Conservation (phyloP, 30 jellyfish, hydroid and myxozoan genomes). For the Hydra vulgaris region DNA sequence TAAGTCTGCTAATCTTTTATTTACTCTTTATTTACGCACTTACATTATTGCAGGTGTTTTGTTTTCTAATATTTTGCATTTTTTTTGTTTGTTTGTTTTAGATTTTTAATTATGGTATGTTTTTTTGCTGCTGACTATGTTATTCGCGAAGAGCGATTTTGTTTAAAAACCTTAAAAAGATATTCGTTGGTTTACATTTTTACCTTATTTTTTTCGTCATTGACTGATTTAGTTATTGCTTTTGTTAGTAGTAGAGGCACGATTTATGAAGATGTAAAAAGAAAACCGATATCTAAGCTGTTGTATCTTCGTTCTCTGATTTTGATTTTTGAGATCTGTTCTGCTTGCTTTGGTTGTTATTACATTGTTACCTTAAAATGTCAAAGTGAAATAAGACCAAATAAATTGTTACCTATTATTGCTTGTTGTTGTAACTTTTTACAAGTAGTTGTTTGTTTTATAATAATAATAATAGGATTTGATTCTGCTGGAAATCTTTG, state of each 20-base stretch:
- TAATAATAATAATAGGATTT: slow-evolving; percentile 34
- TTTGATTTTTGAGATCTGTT: slow-evolving; percentile 40
- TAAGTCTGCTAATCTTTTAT: slow-evolving; percentile 23
- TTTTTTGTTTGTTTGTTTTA: slow-evolving; percentile 1
- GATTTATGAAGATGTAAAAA: slow-evolving; percentile 48
- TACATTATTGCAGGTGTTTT: neutral
- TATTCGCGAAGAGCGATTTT: slow-evolving; percentile 6
- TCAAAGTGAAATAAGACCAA: slow-evolving; percentile 30
- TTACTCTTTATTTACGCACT: no score
- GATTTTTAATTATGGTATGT: slow-evolving; percentile 29
- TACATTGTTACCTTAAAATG: slow-evolving; percentile 38
- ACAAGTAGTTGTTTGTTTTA: slow-evolving; percentile 40
- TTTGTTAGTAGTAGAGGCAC: slow-evolving; percentile 79
- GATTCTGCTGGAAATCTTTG: slow-evolving; percentile 83
- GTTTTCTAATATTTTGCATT: neutral
- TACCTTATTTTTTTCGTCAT: slow-evolving; percentile 31
- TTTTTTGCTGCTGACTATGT: slow-evolving; percentile 37
- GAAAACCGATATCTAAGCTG: slow-evolving; percentile 50
- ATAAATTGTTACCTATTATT: slow-evolving; percentile 46
- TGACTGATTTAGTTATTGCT: slow-evolving; percentile 35
- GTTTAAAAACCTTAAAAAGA: slow-evolving; percentile 13
- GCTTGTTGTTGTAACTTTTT: slow-evolving; percentile 43
- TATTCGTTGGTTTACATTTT: slow-evolving; percentile 57
- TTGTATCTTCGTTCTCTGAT: slow-evolving; percentile 44
- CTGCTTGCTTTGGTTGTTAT: slow-evolving; percentile 50